Conservation (phyloP, 2,113 vertebrate genomes). For the Numenius arquata region DNA sequence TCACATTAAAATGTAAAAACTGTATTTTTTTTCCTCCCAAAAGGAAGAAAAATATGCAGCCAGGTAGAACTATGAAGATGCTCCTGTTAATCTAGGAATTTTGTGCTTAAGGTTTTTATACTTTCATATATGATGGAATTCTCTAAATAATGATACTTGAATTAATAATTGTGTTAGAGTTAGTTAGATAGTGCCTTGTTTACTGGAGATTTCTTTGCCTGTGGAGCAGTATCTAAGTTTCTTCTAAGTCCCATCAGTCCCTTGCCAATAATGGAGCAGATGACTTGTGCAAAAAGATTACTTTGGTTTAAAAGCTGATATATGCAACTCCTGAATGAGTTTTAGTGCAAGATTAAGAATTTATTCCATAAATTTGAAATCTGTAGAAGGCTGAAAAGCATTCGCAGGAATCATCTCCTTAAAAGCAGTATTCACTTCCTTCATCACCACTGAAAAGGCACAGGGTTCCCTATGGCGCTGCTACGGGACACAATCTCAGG, state of each 20-base stretch:
- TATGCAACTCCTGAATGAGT: neutral
- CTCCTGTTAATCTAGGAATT: neutral
- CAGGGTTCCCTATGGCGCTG: neutral
- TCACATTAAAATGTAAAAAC: neutral
- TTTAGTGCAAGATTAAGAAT: neutral
- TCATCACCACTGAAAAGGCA: neutral
- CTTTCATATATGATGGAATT: neutral
- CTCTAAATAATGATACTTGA: neutral
- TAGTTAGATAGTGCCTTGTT: neutral
- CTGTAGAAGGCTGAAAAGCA: neutral
- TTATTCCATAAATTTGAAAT: neutral
- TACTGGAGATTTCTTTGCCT: neutral
- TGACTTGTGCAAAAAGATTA: neutral
- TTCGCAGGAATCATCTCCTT: neutral
- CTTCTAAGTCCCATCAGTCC: neutral
- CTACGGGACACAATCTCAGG: fast-evolving
- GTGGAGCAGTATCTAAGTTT: neutral
- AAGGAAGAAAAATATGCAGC: neutral
- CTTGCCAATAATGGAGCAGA: neutral
- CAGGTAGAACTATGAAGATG: neutral
- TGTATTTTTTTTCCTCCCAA: neutral
- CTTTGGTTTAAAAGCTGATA: neutral
- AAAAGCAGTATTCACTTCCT: neutral
- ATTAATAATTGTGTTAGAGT: neutral
- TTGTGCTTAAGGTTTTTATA: neutral